These are phyloP conservation scores for Spisula subtruncata DNA, from an alignment of 2,888 invertebrate genomes.

Conservation along the genomic window DNA sequence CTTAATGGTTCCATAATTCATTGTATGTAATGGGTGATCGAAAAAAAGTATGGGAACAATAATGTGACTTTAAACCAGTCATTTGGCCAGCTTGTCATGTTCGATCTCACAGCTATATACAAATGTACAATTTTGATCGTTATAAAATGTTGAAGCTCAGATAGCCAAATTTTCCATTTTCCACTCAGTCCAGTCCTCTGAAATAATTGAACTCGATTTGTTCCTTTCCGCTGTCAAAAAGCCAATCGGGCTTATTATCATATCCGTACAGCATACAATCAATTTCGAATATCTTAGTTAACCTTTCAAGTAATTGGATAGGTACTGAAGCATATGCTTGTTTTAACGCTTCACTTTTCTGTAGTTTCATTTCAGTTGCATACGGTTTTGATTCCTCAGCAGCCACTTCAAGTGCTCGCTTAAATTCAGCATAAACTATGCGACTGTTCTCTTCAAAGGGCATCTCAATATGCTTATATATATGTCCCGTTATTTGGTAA, in stretches of 20 bases:
- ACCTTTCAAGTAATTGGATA: neutral
- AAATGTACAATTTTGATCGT: no score
- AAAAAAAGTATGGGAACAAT: no score
- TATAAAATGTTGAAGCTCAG: no score
- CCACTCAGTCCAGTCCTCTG: neutral
- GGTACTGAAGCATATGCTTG: slow-evolving; percentile 22
- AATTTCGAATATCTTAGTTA: neutral
- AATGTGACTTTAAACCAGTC: no score
- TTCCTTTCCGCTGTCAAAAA: neutral
- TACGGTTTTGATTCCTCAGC: neutral
- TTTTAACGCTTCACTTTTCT: neutral
- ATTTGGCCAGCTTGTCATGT: no score
- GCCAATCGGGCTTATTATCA: neutral
- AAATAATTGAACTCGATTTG: neutral
- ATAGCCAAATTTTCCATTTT: no score
- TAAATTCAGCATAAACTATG: neutral
- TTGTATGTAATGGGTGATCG: no score
- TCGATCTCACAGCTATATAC: no score
- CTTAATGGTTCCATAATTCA: no score
- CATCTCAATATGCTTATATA: neutral
- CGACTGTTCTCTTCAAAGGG: neutral
- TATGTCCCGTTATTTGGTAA: neutral
- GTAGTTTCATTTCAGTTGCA: neutral
- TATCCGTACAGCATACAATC: slow-evolving; percentile 27
- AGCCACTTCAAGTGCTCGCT: neutral